These are phyloP conservation scores for Lamellibrachia luymesi DNA, from an alignment of 1,140 invertebrate genomes.

Conservation along the genomic window DNA sequence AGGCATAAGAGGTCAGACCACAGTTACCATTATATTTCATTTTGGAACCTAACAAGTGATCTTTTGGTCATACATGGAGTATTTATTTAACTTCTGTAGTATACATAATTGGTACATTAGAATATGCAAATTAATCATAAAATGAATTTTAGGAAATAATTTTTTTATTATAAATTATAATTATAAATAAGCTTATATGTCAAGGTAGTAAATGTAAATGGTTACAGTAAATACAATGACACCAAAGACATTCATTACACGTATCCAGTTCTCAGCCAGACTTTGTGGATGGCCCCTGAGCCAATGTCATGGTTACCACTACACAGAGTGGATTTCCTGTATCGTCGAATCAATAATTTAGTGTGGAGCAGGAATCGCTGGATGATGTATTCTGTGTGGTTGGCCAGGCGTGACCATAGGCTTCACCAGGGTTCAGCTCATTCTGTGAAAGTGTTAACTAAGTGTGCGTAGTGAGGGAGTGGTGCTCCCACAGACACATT, in stretches of 20 bases:
- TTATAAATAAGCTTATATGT: background rate
- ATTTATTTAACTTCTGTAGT: background rate
- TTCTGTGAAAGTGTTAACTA: background rate
- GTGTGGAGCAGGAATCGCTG: background rate
- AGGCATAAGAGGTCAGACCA: background rate
- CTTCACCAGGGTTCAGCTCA: background rate
- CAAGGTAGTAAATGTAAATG: background rate
- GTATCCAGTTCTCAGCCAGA: background rate
- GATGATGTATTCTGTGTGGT: background rate
- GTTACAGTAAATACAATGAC: background rate
- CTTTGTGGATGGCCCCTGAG: background rate
- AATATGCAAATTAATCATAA: background rate
- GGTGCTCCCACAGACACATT: too few species aligned
- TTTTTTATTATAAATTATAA: background rate
- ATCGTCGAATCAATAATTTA: background rate
- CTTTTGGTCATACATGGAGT: background rate
- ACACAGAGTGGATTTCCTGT: background rate
- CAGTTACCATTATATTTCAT: background rate
- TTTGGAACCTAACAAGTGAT: background rate
- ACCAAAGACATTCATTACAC: background rate
- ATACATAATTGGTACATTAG: background rate
- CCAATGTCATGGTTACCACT: background rate
- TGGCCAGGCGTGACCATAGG: background rate
- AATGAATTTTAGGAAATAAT: background rate
- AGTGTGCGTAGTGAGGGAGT: too few species aligned